Base-by-base conservation (phyloP, 2,888 invertebrate genomes). In the Rugalucina vietnamica region DNA sequence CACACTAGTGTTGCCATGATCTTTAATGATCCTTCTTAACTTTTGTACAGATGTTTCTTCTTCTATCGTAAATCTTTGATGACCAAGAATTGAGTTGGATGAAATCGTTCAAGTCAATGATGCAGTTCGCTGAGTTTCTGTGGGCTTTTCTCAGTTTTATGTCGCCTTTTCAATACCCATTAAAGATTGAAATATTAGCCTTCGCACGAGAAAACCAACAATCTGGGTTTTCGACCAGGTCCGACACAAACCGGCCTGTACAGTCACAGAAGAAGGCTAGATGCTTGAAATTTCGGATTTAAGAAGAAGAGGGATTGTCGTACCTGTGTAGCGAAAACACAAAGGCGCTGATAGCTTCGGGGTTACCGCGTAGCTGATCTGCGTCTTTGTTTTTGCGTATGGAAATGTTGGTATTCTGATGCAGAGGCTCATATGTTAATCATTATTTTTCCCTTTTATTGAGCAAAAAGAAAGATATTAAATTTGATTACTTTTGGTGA, bases 391-490 rank as follows among this genome's bases (percentile, higher is more conserved):
- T 12, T 43, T 43, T 43, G 43, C 43, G 10, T 43, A 43, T 43
- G 43, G 8, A 43, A 43, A 12, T 12, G 18, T 8, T 8, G 43
- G 10, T 43, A 12, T 43, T 43, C 43, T 12, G 10, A 43, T 43
- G 43, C 10, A 12, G 43, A 12, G 43, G 10, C 43, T 43, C 18
- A 65, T 34, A 65, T 65, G 65, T 21, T 65, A 65, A 65, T 65
- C 65, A 34, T 65, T 29, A n/a, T 12, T 65, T 34, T 65, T 34
- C 65, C 65, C 29, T 34, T 65, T 65, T 65, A 65, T 34, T 65
- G 65, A 65, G 24, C 65, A 65, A 65, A 65, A 65, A 65, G 65
- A 65, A 65, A 65, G 65, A 65, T 65, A 65, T 65, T 65, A 65
- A 65, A 65, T 65, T 34, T 34, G 65, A 65, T 65, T 65, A 65